Evolutionary conservation across 2,797 vertebrate species (phyloP).

Genomic region (Glossophaga mutica): DNA sequence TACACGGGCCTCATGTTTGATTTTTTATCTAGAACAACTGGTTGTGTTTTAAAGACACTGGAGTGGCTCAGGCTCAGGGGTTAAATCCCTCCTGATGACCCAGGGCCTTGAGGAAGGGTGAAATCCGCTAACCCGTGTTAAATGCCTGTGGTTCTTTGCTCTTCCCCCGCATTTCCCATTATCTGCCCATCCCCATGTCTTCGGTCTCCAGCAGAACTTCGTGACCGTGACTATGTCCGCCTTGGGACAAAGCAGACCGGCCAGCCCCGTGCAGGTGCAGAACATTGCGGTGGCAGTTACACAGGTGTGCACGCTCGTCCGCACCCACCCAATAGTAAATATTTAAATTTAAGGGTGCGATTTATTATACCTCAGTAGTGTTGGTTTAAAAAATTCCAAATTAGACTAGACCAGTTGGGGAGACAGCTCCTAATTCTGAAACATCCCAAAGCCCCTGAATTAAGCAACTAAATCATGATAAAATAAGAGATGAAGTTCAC

Average conservation of each 20-base stretch:
- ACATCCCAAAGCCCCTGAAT: constrained; percentile 20
- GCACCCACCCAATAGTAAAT: not conserved
- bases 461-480: constrained; percentile 20
- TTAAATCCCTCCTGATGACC: not conserved
- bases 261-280: not conserved
- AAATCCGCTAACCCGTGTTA: not conserved
- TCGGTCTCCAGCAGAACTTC: not conserved
- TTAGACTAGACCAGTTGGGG: not conserved
- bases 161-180: not conserved
- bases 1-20: not conserved
- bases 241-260: not conserved
- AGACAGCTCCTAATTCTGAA: constrained; percentile 18
- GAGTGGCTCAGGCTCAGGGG: not conserved
- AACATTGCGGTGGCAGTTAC: not conserved
- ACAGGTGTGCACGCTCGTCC: not conserved
- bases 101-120: not conserved
- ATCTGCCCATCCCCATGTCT: not conserved
- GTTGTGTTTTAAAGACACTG: not conserved
- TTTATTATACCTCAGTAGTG: not conserved
- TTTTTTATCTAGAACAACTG: not conserved
- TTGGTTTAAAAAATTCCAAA: not conserved
- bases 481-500: constrained; percentile 12
- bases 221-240: not conserved
- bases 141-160: not conserved
- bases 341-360: not conserved